Base-by-base conservation (phyloP, 53 echinoderm and acorn worm genomes). In the Mesocentrotus franciscanus region DNA sequence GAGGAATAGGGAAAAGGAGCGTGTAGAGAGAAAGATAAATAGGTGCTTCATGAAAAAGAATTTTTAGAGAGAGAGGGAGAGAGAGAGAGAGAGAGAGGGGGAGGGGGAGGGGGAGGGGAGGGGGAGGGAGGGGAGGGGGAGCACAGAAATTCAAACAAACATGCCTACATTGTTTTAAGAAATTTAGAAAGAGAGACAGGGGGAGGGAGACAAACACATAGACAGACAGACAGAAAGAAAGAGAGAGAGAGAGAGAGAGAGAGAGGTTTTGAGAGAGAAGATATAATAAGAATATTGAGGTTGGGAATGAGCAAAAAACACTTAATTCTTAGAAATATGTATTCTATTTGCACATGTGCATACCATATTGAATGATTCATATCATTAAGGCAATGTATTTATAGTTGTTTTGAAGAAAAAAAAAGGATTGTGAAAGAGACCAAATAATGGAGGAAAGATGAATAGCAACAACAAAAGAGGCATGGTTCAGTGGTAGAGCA, bases 41-140 rank as follows among this genome's bases (percentile, higher is more conserved):
- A n/a, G n/a, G n/a, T n/a, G 74, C 22, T 61, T 61, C 10, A 61
- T 61, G 14, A 61, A 17, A 16, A 85, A 17, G 49, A 3, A 85
- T 10, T 30, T n/a, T n/a, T n/a, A 66, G 66, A 34, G 68, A 66
- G 68, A 91, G 91, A 91, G 4, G 30, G 61, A 64, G 61, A 61
- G 27, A 90, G 90, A 90, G 90, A 90, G 90, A 30, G 61, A 60
- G 60, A 60, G 18, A 85, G 59, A 87, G 33, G 27, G 87, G 56
- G 84, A 83, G 84, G 34, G 49, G 35, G 85, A 84, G 49, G 39
- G 85, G 39, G 14, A 78, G 78, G 7, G 24, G 7, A 4, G 5
- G 71, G 5, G 71, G 27, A 0, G 4, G 9, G 4, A 2, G 71
- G 24, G 71, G 24, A 4, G 24, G 71, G 24, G 71, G 24, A 4